Percentiles rank a stretch among this genome's conserved stretches.
Conservation (phyloP, 1,140 invertebrate genomes). For the Pseudomyrmex cubaensis region DNA sequence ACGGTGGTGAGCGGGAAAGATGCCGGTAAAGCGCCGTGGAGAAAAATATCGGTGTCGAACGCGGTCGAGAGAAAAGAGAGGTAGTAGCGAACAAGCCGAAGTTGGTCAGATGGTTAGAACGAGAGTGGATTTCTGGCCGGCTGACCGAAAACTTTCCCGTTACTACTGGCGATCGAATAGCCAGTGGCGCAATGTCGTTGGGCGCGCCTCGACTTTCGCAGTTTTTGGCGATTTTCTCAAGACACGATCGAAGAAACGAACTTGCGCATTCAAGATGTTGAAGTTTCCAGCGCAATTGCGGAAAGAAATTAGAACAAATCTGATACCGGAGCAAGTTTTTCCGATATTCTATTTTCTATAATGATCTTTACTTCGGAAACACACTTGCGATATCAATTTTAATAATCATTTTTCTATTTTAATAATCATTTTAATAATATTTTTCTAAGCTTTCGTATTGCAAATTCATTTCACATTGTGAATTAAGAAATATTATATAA, state of each 20-base stretch:
- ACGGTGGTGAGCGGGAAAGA: not conserved
- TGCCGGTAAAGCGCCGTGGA: not conserved
- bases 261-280: not conserved
- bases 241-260: not conserved
- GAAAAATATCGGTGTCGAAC: not conserved
- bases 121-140: conserved; percentile 50
- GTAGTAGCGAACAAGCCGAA: not conserved
- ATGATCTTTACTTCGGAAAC: not conserved
- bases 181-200: conserved; percentile 44
- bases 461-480: not conserved
- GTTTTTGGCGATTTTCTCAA: not conserved
- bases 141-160: conserved; percentile 34
- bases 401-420: not conserved
- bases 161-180: conserved; percentile 18
- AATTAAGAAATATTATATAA: not conserved
- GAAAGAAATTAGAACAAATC: not conserved
- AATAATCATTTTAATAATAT: not conserved
- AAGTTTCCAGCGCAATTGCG: not conserved
- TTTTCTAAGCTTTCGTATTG: not conserved
- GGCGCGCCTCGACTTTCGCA: not conserved
- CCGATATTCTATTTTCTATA: not conserved
- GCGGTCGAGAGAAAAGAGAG: not conserved
- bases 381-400: no score
- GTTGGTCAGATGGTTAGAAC: not conserved
- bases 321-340: not conserved